phyloP scores from a whole-genome alignment of 2,888 invertebrate genomes.

The Matsumyia berberina region DNA sequence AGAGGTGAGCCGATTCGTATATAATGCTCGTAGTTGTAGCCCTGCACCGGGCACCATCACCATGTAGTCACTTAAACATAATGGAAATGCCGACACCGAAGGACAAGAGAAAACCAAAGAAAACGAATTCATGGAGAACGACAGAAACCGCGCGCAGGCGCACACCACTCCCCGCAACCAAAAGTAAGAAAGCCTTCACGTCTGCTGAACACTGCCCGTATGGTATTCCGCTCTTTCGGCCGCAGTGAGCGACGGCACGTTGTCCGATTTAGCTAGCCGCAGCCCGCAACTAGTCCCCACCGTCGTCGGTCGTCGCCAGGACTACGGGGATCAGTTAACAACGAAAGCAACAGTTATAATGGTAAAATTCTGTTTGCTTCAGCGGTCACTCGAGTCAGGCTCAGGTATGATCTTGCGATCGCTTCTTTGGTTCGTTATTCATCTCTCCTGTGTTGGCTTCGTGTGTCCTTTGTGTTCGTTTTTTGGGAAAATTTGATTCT shows the following conservation, averaged over 20 bases:
- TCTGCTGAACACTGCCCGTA: slow-evolving; percentile 47
- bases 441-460: slow-evolving; percentile 8
- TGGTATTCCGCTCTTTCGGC: slow-evolving; percentile 43
- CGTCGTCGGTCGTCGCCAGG: no score
- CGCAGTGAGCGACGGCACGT: slow-evolving; percentile 60
- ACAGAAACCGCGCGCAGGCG: slow-evolving; percentile 5
- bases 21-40: slow-evolving; percentile 47
- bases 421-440: slow-evolving; percentile 15
- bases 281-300: background rate
- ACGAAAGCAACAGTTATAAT: slow-evolving; percentile 75
- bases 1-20: slow-evolving; percentile 47
- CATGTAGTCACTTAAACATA: slow-evolving; percentile 63
- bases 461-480: slow-evolving; percentile 41
- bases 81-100: slow-evolving; percentile 68
- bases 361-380: slow-evolving; percentile 45
- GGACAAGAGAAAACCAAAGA: slow-evolving; percentile 40
- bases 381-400: slow-evolving; percentile 13
- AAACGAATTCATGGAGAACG: slow-evolving; percentile 4
- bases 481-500: slow-evolving; percentile 59
- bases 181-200: slow-evolving; percentile 59
- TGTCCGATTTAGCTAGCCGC: slow-evolving; percentile 32
- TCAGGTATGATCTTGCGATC: slow-evolving; percentile 20
- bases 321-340: slow-evolving; percentile 62
- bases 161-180: background rate
- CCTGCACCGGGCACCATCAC: slow-evolving; percentile 50